Conservation (phyloP, 2,797 vertebrate genomes). For the Acrossocheilus wenchowensis region DNA sequence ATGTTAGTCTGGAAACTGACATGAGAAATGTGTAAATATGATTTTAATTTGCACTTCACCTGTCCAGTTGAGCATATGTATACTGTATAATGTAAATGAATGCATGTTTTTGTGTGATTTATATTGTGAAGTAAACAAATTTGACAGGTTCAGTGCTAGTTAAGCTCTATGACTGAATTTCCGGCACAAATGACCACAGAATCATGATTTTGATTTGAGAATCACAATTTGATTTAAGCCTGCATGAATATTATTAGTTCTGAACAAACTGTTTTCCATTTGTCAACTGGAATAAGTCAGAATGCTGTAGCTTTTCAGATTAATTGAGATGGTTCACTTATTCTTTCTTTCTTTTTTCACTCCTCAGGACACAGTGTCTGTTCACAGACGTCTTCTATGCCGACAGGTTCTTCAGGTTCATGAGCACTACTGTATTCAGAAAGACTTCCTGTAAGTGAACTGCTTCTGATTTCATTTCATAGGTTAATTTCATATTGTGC, state of each 20-base stretch:
- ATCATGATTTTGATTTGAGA: no score
- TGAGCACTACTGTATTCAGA: constrained; percentile 93
- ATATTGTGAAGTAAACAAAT: neutral
- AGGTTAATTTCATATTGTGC: neutral
- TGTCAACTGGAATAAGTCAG: neutral
- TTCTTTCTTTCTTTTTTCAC: constrained; percentile 34
- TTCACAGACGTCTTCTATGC: constrained; percentile 97
- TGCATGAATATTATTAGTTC: neutral
- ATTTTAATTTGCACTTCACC: neutral
- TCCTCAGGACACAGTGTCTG: constrained; percentile 93
- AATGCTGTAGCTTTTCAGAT: neutral
- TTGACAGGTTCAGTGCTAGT: neutral
- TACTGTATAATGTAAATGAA: neutral
- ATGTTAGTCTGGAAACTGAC: neutral
- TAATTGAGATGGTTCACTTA: neutral
- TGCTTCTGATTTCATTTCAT: neutral
- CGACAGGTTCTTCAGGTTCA: constrained; percentile 97
- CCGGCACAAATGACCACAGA: neutral
- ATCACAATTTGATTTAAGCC: neutral
- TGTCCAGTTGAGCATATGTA: neutral
- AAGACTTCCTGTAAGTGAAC: constrained; percentile 94
- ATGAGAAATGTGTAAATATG: neutral
- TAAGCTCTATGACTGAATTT: neutral
- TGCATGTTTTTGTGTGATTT: neutral
- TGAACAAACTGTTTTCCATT: neutral